A percentile compares a stretch with the other conserved stretches of the same genome.
Evolutionary conservation across 2,888 invertebrate genomes (phyloP).

Genomic region (Falcaria lacertinaria): DNA sequence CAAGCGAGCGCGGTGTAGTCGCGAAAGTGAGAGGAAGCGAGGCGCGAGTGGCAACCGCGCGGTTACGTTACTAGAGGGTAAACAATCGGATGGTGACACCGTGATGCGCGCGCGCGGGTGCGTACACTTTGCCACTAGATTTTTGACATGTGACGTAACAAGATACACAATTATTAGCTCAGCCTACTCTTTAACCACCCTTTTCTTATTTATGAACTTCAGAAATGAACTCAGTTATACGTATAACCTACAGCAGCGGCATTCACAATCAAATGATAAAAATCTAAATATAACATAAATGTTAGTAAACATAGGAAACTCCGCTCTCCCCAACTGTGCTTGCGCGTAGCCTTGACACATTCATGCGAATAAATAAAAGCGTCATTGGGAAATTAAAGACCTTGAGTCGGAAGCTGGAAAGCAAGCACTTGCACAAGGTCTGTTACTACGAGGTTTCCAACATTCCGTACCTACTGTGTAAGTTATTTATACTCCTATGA

Average conservation of each 20-base stretch:
- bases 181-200: too few species aligned
- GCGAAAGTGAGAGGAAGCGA: constrained; percentile 78
- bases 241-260: too few species aligned
- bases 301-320: neutral
- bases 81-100: constrained; percentile 70
- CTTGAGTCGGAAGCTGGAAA: neutral
- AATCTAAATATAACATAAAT: neutral
- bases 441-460: too few species aligned
- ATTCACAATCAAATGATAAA: neutral
- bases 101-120: constrained; percentile 70
- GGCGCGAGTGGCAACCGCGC: constrained; percentile 67
- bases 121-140: constrained; percentile 70
- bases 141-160: constrained; percentile 63
- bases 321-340: neutral
- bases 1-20: constrained; percentile 44
- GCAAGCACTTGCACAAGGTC: neutral
- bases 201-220: too few species aligned
- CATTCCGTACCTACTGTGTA: too few species aligned
- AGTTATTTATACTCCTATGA: too few species aligned
- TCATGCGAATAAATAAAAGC: neutral
- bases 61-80: constrained; percentile 70
- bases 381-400: neutral
- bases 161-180: constrained; percentile 18
- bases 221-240: too few species aligned
- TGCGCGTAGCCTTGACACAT: neutral